These are phyloP conservation scores for Tanypteryx hageni DNA, from an alignment of 2,888 invertebrate genomes.

Conservation along the genomic window DNA sequence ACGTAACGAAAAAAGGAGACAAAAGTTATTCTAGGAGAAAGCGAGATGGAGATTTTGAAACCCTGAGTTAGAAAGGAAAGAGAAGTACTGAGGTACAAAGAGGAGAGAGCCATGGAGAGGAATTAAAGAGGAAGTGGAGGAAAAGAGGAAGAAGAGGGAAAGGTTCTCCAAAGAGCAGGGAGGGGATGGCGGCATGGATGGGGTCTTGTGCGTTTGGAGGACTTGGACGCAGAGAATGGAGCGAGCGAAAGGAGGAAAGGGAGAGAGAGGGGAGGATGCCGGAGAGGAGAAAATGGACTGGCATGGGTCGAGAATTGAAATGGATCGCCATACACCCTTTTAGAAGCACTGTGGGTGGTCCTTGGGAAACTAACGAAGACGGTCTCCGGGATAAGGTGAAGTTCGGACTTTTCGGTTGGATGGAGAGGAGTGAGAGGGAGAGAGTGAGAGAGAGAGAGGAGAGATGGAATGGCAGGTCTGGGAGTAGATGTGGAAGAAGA, in stretches of 20 bases:
- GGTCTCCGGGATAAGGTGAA: slow-evolving; percentile 49
- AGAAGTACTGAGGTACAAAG: background rate
- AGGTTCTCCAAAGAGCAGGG: background rate
- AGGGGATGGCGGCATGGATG: background rate
- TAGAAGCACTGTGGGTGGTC: background rate
- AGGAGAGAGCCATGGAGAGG: background rate
- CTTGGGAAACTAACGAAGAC: slow-evolving; percentile 36
- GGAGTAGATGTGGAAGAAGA: background rate
- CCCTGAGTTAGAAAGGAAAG: background rate
- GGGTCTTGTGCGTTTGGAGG: background rate
- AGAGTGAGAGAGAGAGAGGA: background rate
- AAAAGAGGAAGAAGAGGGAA: background rate
- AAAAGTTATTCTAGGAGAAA: no score
- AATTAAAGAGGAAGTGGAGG: background rate
- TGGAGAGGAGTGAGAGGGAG: background rate
- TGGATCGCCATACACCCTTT: slow-evolving; percentile 50
- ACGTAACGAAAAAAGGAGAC: no score
- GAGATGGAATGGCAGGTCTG: background rate
- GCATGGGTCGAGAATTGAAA: slow-evolving; percentile 50
- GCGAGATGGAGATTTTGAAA: no score
- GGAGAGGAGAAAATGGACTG: background rate
- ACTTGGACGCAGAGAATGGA: background rate
- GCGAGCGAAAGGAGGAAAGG: background rate
- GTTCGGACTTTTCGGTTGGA: slow-evolving; percentile 26
- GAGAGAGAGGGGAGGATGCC: background rate